phyloP scores from a whole-genome alignment of 2,797 vertebrate genomes.

The Pangasius krempfi region DNA sequence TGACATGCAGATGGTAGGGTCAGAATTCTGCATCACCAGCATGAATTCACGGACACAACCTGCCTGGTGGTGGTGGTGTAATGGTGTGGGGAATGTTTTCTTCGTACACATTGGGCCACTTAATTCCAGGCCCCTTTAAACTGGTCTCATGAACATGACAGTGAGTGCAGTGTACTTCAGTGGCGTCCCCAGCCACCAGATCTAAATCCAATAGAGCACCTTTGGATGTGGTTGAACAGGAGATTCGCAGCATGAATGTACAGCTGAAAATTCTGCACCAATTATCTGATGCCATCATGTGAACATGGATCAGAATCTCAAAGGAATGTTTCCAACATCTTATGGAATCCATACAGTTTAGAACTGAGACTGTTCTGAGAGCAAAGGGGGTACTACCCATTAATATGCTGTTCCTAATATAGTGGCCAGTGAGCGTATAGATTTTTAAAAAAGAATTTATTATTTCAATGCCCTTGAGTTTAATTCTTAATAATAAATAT shows the following conservation, averaged over 20 bases:
- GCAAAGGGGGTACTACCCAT: background rate
- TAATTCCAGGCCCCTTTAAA: background rate
- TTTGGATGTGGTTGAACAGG: background rate
- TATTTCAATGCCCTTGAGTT: background rate
- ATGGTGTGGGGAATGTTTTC: background rate
- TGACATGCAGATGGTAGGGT: background rate
- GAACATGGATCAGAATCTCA: background rate
- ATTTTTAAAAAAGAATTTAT: background rate
- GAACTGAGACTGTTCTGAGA: background rate
- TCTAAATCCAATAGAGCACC: background rate
- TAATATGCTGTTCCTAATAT: background rate
- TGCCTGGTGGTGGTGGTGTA: background rate
- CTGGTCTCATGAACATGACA: background rate
- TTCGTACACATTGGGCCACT: background rate
- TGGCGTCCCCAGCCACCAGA: background rate
- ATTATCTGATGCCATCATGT: background rate
- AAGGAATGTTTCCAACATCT: background rate
- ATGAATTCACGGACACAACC: background rate
- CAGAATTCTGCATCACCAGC: background rate
- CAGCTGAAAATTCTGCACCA: background rate
- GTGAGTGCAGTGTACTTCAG: background rate
- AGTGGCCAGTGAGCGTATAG: too few relatives aligned
- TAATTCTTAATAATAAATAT: constrained; percentile 23
- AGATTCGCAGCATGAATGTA: background rate
- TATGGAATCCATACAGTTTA: background rate